Conservation (phyloP, 2,113 vertebrate genomes). For the Catharus fuscescens region DNA sequence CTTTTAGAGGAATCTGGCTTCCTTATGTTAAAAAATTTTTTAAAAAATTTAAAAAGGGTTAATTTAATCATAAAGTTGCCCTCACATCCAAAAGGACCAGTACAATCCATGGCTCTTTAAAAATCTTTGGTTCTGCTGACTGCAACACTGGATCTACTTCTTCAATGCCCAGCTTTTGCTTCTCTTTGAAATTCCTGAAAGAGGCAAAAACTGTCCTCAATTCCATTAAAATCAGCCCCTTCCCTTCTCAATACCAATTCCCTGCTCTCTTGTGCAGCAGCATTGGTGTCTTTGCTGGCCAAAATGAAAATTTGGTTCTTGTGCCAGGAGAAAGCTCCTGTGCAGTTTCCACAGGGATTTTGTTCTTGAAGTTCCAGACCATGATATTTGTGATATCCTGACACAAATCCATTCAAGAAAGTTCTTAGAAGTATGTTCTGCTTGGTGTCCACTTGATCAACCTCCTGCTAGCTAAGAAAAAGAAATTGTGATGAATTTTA, state of each 20-base stretch:
- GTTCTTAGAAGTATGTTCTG: not conserved
- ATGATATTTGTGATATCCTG: not conserved
- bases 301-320: not conserved
- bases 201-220: not conserved
- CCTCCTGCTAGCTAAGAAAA: not conserved
- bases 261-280: not conserved
- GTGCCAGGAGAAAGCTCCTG: not conserved
- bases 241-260: not conserved
- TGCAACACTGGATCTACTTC: not conserved
- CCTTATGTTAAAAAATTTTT: not conserved
- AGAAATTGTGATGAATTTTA: not conserved
- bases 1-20: not conserved
- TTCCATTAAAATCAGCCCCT: not conserved
- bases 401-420: not conserved
- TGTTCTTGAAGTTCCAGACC: not conserved
- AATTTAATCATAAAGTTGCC: not conserved
- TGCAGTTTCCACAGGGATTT: not conserved
- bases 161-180: not conserved
- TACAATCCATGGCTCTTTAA: not conserved
- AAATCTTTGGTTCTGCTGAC: not conserved
- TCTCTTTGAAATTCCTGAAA: not conserved
- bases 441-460: not conserved
- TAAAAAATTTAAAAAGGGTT: not conserved
- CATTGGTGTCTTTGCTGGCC: not conserved
- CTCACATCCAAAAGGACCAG: not conserved